Percentiles rank a stretch among this genome's conserved stretches.
These are phyloP conservation scores for Balearica regulorum DNA, from an alignment of 2,797 vertebrate species.

Conservation along the genomic window DNA sequence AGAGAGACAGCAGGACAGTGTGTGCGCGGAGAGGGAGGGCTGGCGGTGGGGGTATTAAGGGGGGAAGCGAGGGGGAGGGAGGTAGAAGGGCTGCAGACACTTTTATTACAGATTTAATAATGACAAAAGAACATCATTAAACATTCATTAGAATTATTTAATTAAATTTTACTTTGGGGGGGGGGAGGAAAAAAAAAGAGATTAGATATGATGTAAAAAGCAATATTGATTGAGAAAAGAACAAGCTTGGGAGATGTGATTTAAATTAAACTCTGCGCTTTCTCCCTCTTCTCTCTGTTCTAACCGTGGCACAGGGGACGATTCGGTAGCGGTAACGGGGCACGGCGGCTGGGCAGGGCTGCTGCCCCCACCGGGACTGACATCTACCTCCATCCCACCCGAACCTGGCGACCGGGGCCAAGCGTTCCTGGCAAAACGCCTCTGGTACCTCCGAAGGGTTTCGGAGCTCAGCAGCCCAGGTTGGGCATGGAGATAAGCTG, in stretches of 20 bases:
- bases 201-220: constrained; percentile 87
- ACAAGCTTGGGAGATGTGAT: background rate
- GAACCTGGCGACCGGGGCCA: accelerated
- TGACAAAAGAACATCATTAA: constrained; percentile 91
- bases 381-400: background rate
- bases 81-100: constrained; percentile 75
- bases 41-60: background rate
- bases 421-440: background rate
- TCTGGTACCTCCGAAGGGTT: background rate
- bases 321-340: background rate
- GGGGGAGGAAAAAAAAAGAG: constrained; percentile 65
- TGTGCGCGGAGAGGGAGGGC: background rate
- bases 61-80: constrained; percentile 54
- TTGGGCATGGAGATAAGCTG: background rate
- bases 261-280: constrained; percentile 15
- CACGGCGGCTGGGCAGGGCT: background rate
- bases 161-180: constrained; percentile 86
- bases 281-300: background rate
- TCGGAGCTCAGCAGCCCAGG: background rate
- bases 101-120: constrained; percentile 94
- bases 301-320: background rate
- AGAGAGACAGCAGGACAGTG: constrained; percentile 1
- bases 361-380: background rate
- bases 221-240: constrained; percentile 70
- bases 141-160: constrained; percentile 95